These are phyloP conservation scores for Branchipolynoe longqiensis DNA, from an alignment of 2,888 invertebrate species.

Conservation along the genomic window DNA sequence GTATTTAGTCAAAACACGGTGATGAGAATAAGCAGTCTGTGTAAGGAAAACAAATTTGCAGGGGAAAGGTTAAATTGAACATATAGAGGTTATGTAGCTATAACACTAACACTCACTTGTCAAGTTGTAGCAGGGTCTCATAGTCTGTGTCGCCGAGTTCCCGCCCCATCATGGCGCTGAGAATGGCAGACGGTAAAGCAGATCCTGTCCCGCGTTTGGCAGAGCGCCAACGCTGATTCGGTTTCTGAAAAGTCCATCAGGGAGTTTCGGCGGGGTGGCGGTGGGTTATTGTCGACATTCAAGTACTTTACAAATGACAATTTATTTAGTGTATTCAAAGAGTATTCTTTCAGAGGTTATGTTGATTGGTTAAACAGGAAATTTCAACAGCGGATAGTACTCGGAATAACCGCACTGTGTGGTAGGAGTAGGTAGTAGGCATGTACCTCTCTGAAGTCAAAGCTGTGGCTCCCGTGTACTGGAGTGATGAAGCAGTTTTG, in stretches of 20 bases:
- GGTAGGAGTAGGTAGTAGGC: no score
- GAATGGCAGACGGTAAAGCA: slow-evolving; percentile 78
- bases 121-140: slow-evolving; percentile 80
- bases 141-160: slow-evolving; percentile 81
- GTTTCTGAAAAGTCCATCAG: slow-evolving; percentile 76
- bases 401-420: no score
- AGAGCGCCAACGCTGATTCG: slow-evolving; percentile 78
- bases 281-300: no score
- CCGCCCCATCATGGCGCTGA: slow-evolving; percentile 76
- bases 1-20: background rate
- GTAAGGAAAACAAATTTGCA: no score
- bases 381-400: no score
- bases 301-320: background rate
- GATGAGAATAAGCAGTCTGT: background rate
- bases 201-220: slow-evolving; percentile 76
- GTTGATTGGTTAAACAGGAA: no score
- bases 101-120: no score
- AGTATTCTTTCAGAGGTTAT: no score
- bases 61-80: no score
- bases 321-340: no score
- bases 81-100: no score
- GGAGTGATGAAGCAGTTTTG: slow-evolving; percentile 81
- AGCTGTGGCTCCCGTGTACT: slow-evolving; percentile 79
- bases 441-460: slow-evolving; percentile 80
- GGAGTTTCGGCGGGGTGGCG: no score